phyloP scores from a whole-genome alignment of 2,797 vertebrate genomes.

The Nothura maculosa region DNA sequence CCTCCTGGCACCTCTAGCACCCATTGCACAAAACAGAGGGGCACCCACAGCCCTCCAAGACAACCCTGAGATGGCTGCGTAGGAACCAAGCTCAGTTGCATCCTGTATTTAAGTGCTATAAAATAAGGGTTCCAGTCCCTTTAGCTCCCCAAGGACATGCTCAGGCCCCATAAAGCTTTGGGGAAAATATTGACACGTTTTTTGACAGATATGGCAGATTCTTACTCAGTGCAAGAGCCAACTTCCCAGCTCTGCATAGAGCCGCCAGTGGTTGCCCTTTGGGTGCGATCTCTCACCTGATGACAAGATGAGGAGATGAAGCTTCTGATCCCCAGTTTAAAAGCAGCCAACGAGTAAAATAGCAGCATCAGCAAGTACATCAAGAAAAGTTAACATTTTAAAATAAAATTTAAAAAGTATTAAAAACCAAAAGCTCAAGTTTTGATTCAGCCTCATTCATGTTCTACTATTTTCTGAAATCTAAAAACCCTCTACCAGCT shows the following conservation, averaged over 20 bases:
- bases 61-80: background rate
- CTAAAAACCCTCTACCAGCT: background rate
- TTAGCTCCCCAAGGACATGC: background rate
- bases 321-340: slow-evolving; percentile 40
- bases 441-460: background rate
- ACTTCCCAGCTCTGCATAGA: background rate
- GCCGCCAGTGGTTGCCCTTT: background rate
- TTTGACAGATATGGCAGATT: background rate
- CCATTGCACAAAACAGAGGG: background rate
- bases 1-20: rapidly evolving
- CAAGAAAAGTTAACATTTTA: background rate
- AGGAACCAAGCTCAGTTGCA: background rate
- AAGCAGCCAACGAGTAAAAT: slow-evolving; percentile 26
- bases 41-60: background rate
- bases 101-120: slow-evolving; percentile 1
- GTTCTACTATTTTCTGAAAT: background rate
- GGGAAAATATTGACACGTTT: background rate
- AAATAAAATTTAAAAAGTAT: slow-evolving; percentile 24
- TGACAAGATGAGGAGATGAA: slow-evolving; percentile 1
- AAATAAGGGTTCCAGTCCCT: background rate
- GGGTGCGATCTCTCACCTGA: background rate
- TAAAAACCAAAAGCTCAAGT: background rate
- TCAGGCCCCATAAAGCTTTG: background rate
- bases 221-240: background rate
- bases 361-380: slow-evolving; percentile 47